Evolutionary conservation across 1,140 invertebrate genomes (phyloP).

Genomic region (Drosophila arawakana): DNA sequence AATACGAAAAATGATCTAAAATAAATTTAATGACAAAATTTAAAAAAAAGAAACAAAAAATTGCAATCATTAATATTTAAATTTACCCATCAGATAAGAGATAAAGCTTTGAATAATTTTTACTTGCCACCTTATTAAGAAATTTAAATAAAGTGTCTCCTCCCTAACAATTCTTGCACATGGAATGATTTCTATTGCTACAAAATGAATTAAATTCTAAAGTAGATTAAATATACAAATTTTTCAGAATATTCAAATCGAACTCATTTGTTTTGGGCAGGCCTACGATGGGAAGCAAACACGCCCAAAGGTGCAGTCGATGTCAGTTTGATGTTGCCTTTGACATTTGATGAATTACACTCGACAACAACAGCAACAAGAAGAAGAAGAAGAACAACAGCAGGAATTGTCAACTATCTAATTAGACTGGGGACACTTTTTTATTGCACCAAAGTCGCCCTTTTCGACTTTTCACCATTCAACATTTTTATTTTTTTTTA

Average conservation of each 20-base stretch:
- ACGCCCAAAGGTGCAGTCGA: slow-evolving; percentile 72
- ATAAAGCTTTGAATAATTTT: no score
- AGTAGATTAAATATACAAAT: no score
- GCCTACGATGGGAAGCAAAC: slow-evolving; percentile 54
- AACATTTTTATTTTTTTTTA: slow-evolving; percentile 2
- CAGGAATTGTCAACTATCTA: slow-evolving; percentile 70
- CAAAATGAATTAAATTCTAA: no score
- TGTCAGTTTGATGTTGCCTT: slow-evolving; percentile 56
- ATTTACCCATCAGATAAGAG: no score
- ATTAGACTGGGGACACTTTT: slow-evolving; percentile 76
- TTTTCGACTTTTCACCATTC: not conserved
- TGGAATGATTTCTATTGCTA: no score
- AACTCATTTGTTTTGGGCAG: slow-evolving; percentile 14
- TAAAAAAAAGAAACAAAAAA: no score
- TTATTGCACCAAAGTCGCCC: slow-evolving; percentile 58
- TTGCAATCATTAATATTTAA: no score
- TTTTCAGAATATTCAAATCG: not conserved
- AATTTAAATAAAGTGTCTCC: no score
- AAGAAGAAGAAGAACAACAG: not conserved
- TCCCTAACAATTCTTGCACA: no score
- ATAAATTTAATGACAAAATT: no score
- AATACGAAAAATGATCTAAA: no score
- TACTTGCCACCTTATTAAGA: no score
- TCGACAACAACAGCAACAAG: slow-evolving; percentile 25
- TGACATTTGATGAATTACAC: slow-evolving; percentile 78